Percentiles rank a stretch among this genome's conserved stretches.
These are phyloP conservation scores for Amphimedon queenslandica DNA, from an alignment of 37 sponge, comb jelly and placozoan species.

Conservation along the genomic window DNA sequence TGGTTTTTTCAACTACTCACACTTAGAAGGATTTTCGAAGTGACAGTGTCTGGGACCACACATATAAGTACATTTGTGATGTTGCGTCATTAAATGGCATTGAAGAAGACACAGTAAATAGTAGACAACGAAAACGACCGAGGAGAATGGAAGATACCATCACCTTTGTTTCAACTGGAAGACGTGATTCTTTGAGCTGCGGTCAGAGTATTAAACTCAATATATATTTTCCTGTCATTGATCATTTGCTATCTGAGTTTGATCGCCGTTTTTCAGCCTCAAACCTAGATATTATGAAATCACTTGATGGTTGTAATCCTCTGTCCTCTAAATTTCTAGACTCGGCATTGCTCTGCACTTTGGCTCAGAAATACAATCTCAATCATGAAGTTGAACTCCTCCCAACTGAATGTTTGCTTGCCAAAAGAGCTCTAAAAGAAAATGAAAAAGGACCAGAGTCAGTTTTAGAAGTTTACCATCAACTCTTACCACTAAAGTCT, in stretches of 20 bases:
- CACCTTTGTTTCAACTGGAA: neutral
- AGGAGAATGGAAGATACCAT: neutral
- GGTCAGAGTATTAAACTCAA: neutral
- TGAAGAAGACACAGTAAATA: neutral
- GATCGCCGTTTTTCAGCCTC: neutral
- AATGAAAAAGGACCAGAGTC: neutral
- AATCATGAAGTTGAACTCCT: neutral
- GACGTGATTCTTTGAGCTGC: neutral
- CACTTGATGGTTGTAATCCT: neutral
- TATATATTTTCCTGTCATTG: constrained; percentile 6
- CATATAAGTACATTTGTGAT: constrained; percentile 30
- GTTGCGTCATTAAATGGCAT: constrained; percentile 18
- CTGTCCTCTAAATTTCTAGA: neutral
- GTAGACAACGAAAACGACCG: neutral
- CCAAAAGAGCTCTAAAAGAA: neutral
- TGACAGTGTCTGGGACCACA: constrained; percentile 31
- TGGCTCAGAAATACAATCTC: neutral
- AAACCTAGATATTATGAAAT: constrained; percentile 2
- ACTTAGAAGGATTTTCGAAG: constrained; percentile 24
- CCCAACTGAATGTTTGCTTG: neutral
- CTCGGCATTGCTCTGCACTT: neutral
- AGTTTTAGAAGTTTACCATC: neutral
- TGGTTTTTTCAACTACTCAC: constrained; percentile 29
- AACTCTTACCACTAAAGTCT: constrained; percentile 1
- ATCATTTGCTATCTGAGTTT: neutral